Conservation (phyloP, 2,888 invertebrate species). For the Drosophila histrio region DNA sequence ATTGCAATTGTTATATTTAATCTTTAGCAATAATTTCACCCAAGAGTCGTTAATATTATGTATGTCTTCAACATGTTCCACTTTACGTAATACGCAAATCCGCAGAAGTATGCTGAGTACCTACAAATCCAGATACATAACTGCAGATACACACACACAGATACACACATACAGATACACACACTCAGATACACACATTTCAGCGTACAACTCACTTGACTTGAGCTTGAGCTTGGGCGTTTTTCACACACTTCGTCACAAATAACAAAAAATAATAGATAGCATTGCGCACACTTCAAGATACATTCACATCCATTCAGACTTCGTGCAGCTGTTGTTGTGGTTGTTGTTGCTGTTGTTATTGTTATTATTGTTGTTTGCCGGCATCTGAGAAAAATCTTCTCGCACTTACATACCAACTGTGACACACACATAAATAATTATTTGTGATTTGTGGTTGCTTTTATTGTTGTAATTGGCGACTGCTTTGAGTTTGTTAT, state of each 20-base stretch:
- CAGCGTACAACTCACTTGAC: constrained; percentile 28
- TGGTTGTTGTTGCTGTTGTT: constrained; percentile 11
- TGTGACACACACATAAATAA: constrained; percentile 32
- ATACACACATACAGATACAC: constrained; percentile 32
- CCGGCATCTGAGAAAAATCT: constrained; percentile 30
- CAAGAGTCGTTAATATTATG: constrained; percentile 22
- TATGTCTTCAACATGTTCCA: constrained; percentile 27
- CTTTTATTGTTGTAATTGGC: constrained; percentile 44
- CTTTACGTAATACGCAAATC: constrained; percentile 23
- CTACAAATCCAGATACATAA: constrained; percentile 12
- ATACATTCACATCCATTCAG: constrained; percentile 67
- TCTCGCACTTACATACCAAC: constrained; percentile 43
- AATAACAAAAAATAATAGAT: constrained; percentile 11
- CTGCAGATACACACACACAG: constrained; percentile 5
- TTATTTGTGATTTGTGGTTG: constrained; percentile 28
- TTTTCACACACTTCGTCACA: constrained; percentile 64
- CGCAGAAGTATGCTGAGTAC: constrained; percentile 3
- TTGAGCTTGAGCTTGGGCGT: constrained; percentile 64
- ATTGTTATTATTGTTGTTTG: constrained; percentile 16
- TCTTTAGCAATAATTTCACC: constrained; percentile 28
- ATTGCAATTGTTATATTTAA: not conserved
- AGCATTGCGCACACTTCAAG: constrained; percentile 57
- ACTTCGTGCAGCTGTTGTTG: constrained; percentile 6
- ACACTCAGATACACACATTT: constrained; percentile 26
- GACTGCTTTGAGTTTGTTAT: constrained; percentile 26